Percentiles rank a stretch among this genome's conserved stretches.
Conservation (phyloP, 2,797 vertebrate species). For the Chelonia mydas region DNA sequence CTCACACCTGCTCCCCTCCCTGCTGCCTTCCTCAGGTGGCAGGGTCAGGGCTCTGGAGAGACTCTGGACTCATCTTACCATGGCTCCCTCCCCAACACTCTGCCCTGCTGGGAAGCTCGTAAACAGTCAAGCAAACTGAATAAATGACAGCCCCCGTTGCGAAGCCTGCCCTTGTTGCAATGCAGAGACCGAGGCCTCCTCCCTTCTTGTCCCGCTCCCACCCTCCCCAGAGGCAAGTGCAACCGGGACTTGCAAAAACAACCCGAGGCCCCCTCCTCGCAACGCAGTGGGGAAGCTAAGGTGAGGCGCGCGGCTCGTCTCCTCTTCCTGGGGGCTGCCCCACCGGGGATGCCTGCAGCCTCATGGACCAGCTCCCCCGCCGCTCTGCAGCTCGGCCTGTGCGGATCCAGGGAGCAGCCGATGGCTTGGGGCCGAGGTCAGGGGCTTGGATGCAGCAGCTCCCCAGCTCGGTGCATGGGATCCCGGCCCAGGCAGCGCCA, state of each 20-base stretch:
- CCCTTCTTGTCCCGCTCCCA: conserved; percentile 42
- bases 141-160: background rate
- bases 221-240: background rate
- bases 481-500: conserved; percentile 53
- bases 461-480: conserved; percentile 69
- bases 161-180: background rate
- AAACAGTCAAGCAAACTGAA: background rate
- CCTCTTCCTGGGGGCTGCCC: conserved; percentile 39
- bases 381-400: background rate
- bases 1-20: background rate
- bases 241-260: background rate
- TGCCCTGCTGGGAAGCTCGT: background rate
- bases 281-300: conserved; percentile 28
- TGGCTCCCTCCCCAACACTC: background rate
- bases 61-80: background rate
- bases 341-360: background rate
- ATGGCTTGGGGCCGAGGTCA: background rate
- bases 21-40: background rate
- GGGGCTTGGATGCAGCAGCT: background rate
- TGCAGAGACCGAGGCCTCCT: background rate
- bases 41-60: background rate
- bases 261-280: background rate
- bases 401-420: conserved; percentile 39
- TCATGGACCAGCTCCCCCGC: background rate
- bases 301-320: conserved; percentile 8